phyloP scores from a whole-genome alignment of 53 echinoderm and acorn worm species.

The Echinarachnius parma region DNA sequence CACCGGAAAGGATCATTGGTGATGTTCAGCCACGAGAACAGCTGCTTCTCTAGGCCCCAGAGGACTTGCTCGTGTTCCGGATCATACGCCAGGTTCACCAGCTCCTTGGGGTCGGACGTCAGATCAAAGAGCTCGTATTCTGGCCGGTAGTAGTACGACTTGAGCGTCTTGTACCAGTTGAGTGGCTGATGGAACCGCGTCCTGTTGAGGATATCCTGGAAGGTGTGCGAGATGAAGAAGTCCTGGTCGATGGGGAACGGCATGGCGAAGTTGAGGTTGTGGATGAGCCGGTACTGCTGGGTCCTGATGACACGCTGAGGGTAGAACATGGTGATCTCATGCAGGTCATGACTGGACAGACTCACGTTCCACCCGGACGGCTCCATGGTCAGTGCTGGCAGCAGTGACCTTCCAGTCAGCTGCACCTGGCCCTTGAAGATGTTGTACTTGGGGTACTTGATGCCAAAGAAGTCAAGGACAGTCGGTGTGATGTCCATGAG shows the following conservation, averaged over 20 bases:
- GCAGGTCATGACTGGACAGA: constrained; percentile 87
- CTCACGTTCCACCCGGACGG: constrained; percentile 66
- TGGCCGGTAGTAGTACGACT: constrained; percentile 80
- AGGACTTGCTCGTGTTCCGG: constrained; percentile 42
- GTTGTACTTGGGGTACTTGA: constrained; percentile 67
- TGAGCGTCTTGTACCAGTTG: constrained; percentile 81
- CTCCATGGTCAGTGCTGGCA: constrained; percentile 73
- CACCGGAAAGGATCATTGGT: constrained; percentile 92
- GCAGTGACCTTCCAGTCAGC: constrained; percentile 70
- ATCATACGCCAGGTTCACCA: constrained; percentile 57
- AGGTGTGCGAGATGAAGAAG: constrained; percentile 86
- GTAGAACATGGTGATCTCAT: constrained; percentile 97
- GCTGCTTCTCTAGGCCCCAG: constrained; percentile 48
- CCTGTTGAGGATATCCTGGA: constrained; percentile 88
- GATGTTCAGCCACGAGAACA: constrained; percentile 75
- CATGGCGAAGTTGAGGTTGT: constrained; percentile 80
- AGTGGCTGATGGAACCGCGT: constrained; percentile 59
- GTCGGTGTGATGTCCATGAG: constrained; percentile 78
- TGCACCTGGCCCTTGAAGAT: constrained; percentile 62
- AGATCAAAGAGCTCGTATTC: constrained; percentile 91
- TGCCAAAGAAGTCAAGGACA: constrained; percentile 76
- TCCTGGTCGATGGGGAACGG: constrained; percentile 96
- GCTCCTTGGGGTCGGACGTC: constrained; percentile 62
- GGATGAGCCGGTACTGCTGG: constrained; percentile 67
- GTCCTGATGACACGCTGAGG: constrained; percentile 85